These are phyloP conservation scores for Masnerella sp. DNA, from an alignment of 2,888 invertebrate genomes.

Conservation along the genomic window DNA sequence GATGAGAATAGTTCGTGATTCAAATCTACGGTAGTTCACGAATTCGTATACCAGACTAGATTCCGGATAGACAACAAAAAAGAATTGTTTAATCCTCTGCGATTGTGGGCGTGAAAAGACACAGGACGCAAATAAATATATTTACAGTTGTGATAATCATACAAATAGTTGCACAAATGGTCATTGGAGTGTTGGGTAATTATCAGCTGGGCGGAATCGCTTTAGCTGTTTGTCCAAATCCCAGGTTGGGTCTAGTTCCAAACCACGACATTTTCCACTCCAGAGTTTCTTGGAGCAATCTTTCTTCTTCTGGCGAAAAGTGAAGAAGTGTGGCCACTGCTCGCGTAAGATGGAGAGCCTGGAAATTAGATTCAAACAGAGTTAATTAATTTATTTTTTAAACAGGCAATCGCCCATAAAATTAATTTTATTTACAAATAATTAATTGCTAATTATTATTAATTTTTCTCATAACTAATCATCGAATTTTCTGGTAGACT, in stretches of 20 bases:
- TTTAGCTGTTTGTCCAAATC: constrained; percentile 79
- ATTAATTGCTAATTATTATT: too few relatives aligned
- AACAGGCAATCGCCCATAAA: too few relatives aligned
- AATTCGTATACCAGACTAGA: constrained; percentile 4
- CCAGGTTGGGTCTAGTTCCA: constrained; percentile 81
- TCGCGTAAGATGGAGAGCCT: constrained; percentile 93
- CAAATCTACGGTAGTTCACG: neutral
- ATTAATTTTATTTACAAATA: too few relatives aligned
- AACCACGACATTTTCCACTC: constrained; percentile 88
- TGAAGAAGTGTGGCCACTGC: constrained; percentile 91
- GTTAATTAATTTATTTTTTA: neutral
- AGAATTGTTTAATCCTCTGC: neutral
- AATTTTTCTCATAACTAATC: too few relatives aligned
- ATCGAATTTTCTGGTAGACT: too few relatives aligned
- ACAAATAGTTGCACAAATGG: too few relatives aligned
- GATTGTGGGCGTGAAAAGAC: neutral
- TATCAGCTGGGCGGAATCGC: constrained; percentile 82
- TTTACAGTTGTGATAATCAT: constrained; percentile 23
- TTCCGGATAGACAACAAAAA: neutral
- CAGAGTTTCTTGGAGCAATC: constrained; percentile 87
- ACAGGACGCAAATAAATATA: constrained; percentile 8
- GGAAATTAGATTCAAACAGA: constrained; percentile 71
- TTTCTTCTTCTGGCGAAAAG: constrained; percentile 92
- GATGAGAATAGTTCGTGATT: neutral
- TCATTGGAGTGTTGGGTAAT: constrained; percentile 37